Evolutionary conservation across 2,797 vertebrate species (phyloP).

Genomic region (Halcyon leucocephala): DNA sequence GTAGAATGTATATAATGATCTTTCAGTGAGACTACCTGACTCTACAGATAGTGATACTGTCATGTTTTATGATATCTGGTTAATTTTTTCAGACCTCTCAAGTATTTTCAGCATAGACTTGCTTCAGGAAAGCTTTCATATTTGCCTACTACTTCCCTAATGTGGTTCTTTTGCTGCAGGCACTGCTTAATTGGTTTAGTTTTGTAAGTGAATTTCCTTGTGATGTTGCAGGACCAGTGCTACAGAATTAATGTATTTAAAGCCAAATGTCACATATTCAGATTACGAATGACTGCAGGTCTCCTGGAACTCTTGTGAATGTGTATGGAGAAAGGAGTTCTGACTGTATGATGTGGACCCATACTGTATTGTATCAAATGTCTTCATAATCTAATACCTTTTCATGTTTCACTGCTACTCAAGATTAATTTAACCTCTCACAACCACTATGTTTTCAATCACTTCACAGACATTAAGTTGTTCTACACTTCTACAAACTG

Average conservation of each 20-base stretch:
- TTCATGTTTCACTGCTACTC: background rate
- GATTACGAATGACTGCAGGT: background rate
- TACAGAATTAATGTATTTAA: background rate
- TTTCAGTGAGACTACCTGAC: background rate
- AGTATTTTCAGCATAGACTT: background rate
- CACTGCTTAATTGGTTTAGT: slow-evolving; percentile 32
- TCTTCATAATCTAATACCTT: background rate
- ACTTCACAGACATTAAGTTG: background rate
- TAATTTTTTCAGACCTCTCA: background rate
- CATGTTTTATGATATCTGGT: background rate
- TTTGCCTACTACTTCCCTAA: background rate
- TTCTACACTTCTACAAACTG: background rate
- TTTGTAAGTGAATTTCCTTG: slow-evolving; percentile 13
- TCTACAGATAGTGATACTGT: background rate
- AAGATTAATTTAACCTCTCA: background rate
- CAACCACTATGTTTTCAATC: background rate
- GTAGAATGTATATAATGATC: background rate
- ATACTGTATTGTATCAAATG: background rate
- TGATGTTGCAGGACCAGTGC: background rate
- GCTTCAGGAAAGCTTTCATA: background rate
- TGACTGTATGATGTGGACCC: background rate
- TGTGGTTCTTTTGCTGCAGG: background rate
- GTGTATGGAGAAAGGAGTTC: background rate
- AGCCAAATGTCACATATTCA: background rate
- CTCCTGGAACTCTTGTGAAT: background rate